Conservation (phyloP, 2,888 invertebrate species). For the Platycheirus albimanus region DNA sequence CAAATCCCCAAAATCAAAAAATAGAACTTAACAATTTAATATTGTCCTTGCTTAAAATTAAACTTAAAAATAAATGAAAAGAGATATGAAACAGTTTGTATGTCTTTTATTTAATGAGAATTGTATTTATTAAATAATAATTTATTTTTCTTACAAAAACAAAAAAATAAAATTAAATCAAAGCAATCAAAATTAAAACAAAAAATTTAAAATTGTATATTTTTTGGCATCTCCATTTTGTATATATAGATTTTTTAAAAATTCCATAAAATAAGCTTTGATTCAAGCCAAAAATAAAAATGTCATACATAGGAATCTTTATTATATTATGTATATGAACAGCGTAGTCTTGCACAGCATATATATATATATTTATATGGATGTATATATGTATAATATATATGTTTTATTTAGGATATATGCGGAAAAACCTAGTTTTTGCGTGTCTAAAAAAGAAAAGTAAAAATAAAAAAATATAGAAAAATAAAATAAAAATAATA, state of each 20-base stretch:
- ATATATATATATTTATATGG: constrained; percentile 36
- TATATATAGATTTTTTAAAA: constrained; percentile 23
- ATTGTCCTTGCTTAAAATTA: too few species aligned
- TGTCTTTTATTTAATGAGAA: constrained; percentile 58
- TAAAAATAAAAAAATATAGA: constrained; percentile 36
- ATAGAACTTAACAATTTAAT: too few species aligned
- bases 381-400: constrained; percentile 31
- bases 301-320: constrained; percentile 16
- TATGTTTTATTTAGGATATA: constrained; percentile 49
- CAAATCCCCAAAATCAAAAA: too few species aligned
- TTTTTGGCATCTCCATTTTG: constrained; percentile 10
- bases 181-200: constrained; percentile 38
- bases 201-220: constrained; percentile 14
- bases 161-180: constrained; percentile 51
- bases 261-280: constrained; percentile 43
- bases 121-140: constrained; percentile 21
- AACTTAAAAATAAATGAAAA: constrained; percentile 6
- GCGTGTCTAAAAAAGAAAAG: constrained; percentile 68
- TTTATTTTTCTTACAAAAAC: constrained; percentile 69
- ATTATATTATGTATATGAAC: constrained; percentile 39
- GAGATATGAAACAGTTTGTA: constrained; percentile 44
- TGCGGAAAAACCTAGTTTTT: constrained; percentile 69
- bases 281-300: constrained; percentile 36
- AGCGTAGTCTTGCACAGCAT: constrained; percentile 67
- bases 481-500: constrained; percentile 27